Conservation (phyloP, 2,797 vertebrate genomes). For the Petrocephalus sullivani region DNA sequence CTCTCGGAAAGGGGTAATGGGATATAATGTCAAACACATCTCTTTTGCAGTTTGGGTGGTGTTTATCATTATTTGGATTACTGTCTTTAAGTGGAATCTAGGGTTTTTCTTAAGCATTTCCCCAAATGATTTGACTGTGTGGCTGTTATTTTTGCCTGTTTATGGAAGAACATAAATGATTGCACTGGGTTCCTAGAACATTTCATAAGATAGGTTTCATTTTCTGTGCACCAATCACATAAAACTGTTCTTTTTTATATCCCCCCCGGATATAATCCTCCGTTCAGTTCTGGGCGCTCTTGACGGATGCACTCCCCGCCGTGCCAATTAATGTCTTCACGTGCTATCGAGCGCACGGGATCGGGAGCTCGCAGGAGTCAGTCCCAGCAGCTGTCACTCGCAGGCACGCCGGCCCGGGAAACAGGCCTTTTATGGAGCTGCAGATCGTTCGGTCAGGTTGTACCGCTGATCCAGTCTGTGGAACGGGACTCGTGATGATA, state of each 20-base stretch:
- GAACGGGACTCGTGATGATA: background rate
- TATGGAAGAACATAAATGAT: background rate
- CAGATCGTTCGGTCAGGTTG: background rate
- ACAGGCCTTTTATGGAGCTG: background rate
- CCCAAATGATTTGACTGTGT: background rate
- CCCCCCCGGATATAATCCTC: background rate
- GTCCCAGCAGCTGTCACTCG: background rate
- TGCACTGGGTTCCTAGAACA: background rate
- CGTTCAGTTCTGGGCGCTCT: background rate
- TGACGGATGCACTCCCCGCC: background rate
- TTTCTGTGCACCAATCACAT: background rate
- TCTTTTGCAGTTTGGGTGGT: background rate
- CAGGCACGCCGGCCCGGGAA: background rate
- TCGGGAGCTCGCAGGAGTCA: background rate
- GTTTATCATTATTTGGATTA: background rate
- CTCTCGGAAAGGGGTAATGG: background rate
- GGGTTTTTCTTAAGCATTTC: background rate
- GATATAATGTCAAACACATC: background rate
- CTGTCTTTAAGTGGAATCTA: background rate
- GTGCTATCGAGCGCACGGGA: conserved; percentile 1
- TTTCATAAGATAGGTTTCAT: background rate
- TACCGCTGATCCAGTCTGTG: background rate
- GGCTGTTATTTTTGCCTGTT: background rate
- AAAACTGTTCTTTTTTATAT: background rate
- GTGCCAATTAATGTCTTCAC: conserved; percentile 8